phyloP scores from a whole-genome alignment of 2,113 vertebrate genomes.

The Macquaria australasica region DNA sequence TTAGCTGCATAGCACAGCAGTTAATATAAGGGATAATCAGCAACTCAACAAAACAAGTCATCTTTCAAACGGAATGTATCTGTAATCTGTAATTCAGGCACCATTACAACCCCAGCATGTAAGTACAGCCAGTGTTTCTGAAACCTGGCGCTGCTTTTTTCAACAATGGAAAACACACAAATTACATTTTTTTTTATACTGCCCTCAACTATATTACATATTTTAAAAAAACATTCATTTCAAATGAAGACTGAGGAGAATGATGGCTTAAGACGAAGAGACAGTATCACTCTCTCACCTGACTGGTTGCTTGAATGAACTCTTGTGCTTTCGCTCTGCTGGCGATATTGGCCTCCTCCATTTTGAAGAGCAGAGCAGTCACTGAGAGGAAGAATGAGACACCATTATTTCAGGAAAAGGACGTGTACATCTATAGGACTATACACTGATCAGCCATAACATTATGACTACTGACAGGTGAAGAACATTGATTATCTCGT shows the following conservation, averaged over 20 bases:
- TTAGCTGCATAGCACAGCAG: neutral
- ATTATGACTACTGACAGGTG: too few species aligned
- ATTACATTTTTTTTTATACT: neutral
- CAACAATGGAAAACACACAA: neutral
- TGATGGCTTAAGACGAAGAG: neutral
- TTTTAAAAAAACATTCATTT: too few species aligned
- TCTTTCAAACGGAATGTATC: neutral
- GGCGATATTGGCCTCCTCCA: slow-evolving; percentile 94
- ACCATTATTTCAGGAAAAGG: neutral
- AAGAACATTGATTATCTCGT: too few species aligned
- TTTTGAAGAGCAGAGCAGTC: slow-evolving; percentile 94
- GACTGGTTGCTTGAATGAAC: slow-evolving; percentile 94
- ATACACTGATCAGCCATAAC: too few species aligned
- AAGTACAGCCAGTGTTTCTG: neutral
- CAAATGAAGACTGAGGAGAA: neutral
- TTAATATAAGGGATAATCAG: neutral
- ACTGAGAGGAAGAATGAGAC: slow-evolving; percentile 70
- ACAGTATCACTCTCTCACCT: slow-evolving; percentile 80
- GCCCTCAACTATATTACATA: too few species aligned
- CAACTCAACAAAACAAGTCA: neutral
- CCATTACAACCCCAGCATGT: too few species aligned
- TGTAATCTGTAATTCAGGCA: neutral
- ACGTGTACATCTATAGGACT: neutral
- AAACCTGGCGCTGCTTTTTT: neutral
- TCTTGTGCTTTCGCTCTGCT: slow-evolving; percentile 95